These are phyloP conservation scores for Danio jaintianensis DNA, from an alignment of 2,797 vertebrate genomes.

Conservation along the genomic window DNA sequence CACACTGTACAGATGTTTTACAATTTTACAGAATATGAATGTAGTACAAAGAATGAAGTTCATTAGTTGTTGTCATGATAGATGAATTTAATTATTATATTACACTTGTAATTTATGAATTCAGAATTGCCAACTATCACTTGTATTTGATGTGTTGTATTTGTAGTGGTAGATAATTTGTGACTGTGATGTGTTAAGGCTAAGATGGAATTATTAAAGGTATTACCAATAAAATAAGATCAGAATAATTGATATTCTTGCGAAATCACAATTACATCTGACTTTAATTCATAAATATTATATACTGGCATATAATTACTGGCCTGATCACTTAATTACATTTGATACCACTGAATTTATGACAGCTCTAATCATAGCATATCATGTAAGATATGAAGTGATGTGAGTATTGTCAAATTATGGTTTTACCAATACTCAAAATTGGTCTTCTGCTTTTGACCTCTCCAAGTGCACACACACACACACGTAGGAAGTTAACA, in stretches of 20 bases:
- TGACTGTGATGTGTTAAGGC: neutral
- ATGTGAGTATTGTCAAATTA: no score
- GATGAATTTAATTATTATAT: neutral
- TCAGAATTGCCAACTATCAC: neutral
- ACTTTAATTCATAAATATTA: no score
- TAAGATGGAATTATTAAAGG: neutral
- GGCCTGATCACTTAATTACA: no score
- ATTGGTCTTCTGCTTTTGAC: no score
- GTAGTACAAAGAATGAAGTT: neutral
- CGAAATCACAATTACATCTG: no score
- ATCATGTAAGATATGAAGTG: no score
- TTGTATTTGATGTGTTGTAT: neutral
- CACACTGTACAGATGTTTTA: neutral
- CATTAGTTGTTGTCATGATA: neutral
- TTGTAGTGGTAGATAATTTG: constrained; percentile 16
- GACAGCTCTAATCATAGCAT: no score
- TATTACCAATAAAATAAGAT: neutral
- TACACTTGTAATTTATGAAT: neutral
- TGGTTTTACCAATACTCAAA: no score
- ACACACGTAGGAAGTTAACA: no score
- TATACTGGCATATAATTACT: no score
- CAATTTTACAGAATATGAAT: neutral
- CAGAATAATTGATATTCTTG: no score
- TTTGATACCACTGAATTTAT: neutral
- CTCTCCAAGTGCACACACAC: no score